Conservation (phyloP, 2,113 vertebrate genomes). For the Girardinichthys multiradiatus region DNA sequence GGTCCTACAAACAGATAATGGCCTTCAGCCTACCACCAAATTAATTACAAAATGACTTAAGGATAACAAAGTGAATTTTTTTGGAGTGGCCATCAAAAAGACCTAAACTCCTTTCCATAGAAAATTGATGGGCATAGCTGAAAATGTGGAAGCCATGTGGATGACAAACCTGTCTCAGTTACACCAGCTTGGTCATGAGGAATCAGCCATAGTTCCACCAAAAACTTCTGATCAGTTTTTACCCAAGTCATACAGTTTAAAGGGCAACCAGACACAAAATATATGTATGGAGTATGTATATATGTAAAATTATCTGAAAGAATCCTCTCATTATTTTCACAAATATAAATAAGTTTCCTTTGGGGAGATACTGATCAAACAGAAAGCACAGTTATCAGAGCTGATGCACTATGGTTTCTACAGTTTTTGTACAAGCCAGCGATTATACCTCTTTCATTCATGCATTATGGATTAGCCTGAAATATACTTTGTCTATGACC, state of each 20-base stretch:
- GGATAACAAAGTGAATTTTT: too few relatives aligned
- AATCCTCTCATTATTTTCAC: background rate
- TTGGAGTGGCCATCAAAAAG: too few relatives aligned
- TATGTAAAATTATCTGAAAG: background rate
- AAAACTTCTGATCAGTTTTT: background rate
- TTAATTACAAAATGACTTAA: too few relatives aligned
- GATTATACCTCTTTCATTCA: slow-evolving; percentile 36
- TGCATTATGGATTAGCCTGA: slow-evolving; percentile 21
- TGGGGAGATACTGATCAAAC: slow-evolving; percentile 72
- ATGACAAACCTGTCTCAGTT: background rate
- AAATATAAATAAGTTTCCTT: slow-evolving; percentile 25
- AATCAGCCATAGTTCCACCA: background rate
- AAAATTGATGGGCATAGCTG: too few relatives aligned
- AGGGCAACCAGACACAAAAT: background rate
- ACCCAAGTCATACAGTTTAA: too few relatives aligned
- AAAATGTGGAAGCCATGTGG: too few relatives aligned
- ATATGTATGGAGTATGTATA: background rate
- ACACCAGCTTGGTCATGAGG: background rate
- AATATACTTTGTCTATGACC: slow-evolving; percentile 11
- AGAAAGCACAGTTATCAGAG: slow-evolving; percentile 69
- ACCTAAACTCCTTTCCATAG: too few relatives aligned
- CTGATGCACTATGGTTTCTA: slow-evolving; percentile 62
- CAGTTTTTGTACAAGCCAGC: slow-evolving; percentile 66
- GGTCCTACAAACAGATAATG: too few relatives aligned
- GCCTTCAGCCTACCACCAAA: too few relatives aligned